Evolutionary conservation across 2,113 vertebrate genomes (phyloP).

Genomic region (Regulus satrapa): DNA sequence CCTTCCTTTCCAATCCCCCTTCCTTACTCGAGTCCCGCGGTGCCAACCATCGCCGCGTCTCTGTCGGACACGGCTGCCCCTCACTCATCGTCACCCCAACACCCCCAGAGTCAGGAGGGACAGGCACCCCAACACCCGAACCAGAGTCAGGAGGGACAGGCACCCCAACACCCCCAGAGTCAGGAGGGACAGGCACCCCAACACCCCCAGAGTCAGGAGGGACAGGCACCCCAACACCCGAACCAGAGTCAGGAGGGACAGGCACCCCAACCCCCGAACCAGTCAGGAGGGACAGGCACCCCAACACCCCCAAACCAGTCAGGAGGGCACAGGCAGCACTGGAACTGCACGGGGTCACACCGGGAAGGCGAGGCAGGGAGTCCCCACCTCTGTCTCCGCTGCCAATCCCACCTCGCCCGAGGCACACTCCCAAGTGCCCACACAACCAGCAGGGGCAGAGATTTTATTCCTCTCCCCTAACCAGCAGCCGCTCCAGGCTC

Average conservation of each 20-base stretch:
- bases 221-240: background rate
- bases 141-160: background rate
- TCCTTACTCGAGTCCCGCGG: fast-evolving
- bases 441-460: fast-evolving
- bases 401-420: fast-evolving
- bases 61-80: background rate
- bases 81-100: background rate
- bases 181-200: background rate
- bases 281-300: background rate
- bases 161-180: background rate
- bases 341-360: fast-evolving
- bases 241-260: background rate
- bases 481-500: background rate
- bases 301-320: background rate
- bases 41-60: fast-evolving
- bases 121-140: background rate
- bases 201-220: background rate
- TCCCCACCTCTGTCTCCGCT: background rate
- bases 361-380: background rate
- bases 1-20: background rate
- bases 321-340: background rate
- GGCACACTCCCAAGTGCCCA: background rate
- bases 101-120: background rate
- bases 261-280: background rate
- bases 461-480: background rate